Evolutionary conservation across 1,140 invertebrate species (phyloP).

Genomic region (Penaeus vannamei): DNA sequence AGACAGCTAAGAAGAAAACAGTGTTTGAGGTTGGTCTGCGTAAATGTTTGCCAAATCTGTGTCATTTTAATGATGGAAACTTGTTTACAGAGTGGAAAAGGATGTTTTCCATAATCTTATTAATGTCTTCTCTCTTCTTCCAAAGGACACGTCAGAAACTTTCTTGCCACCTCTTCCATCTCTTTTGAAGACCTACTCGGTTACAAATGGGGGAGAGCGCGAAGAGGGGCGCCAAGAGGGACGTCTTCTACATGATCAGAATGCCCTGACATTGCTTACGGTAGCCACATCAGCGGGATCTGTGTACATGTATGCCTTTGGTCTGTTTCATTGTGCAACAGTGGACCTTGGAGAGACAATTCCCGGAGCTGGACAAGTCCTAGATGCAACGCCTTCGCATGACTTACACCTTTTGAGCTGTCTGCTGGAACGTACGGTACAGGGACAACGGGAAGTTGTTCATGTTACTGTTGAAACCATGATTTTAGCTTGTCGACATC

Average conservation of each 20-base stretch:
- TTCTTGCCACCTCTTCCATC: slow-evolving; percentile 77
- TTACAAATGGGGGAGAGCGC: slow-evolving; percentile 73
- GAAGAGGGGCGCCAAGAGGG: slow-evolving; percentile 79
- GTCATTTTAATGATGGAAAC: neutral
- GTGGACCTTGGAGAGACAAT: slow-evolving; percentile 76
- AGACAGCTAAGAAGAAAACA: slow-evolving; percentile 70
- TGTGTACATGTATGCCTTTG: slow-evolving; percentile 85
- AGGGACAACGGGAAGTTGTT: slow-evolving; percentile 73
- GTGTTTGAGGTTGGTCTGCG: slow-evolving; percentile 61
- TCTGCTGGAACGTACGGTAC: slow-evolving; percentile 72
- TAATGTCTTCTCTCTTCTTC: slow-evolving; percentile 57
- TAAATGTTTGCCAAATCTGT: neutral
- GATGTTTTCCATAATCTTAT: neutral
- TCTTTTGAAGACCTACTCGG: slow-evolving; percentile 76
- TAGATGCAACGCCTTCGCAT: slow-evolving; percentile 71
- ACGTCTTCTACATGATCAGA: slow-evolving; percentile 79
- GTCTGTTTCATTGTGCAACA: slow-evolving; percentile 84
- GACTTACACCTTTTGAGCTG: slow-evolving; percentile 72
- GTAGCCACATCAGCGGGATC: slow-evolving; percentile 83
- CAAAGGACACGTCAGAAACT: slow-evolving; percentile 72
- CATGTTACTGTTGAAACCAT: slow-evolving; percentile 78
- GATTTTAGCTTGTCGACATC: slow-evolving; percentile 78
- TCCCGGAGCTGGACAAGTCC: slow-evolving; percentile 65
- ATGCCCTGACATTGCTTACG: slow-evolving; percentile 83
- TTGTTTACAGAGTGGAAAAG: neutral